Evolutionary conservation across 2,888 invertebrate genomes (phyloP).

Genomic region (Amphipoea oculea): DNA sequence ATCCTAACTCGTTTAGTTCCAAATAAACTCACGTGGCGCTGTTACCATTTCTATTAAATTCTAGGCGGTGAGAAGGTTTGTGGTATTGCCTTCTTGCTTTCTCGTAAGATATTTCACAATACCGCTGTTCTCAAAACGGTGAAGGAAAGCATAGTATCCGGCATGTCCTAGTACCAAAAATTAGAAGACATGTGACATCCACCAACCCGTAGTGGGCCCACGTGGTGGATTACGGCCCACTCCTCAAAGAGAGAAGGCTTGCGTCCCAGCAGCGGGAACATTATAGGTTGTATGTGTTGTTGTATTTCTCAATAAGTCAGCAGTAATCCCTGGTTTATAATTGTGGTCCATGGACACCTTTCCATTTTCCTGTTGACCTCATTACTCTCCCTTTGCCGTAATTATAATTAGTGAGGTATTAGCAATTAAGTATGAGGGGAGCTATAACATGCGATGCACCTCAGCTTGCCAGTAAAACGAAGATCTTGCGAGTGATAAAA

Average conservation of each 20-base stretch:
- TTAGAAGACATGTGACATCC: neutral
- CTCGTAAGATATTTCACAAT: neutral
- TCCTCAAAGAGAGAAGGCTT: neutral
- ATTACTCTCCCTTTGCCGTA: constrained; percentile 19
- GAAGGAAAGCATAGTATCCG: neutral
- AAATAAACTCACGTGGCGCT: neutral
- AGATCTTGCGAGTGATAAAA: constrained; percentile 15
- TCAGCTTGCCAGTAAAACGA: neutral
- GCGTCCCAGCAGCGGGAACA: neutral
- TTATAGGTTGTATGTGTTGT: neutral
- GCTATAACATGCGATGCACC: constrained; percentile 15
- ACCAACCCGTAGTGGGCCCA: too few relatives aligned
- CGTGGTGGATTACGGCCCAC: too few relatives aligned
- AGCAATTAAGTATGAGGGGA: constrained; percentile 11
- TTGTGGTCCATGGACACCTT: neutral
- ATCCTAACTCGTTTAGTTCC: constrained; percentile 9
- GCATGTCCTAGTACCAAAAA: neutral
- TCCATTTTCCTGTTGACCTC: constrained; percentile 21
- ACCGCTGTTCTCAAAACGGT: neutral
- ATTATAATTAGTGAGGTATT: constrained; percentile 28
- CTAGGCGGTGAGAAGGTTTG: neutral
- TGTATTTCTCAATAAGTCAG: too few relatives aligned
- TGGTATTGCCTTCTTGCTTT: neutral
- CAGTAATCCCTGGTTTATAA: too few relatives aligned
- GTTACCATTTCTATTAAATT: neutral